phyloP scores from a whole-genome alignment of 2,797 vertebrate genomes.

The Numenius phaeopus region DNA sequence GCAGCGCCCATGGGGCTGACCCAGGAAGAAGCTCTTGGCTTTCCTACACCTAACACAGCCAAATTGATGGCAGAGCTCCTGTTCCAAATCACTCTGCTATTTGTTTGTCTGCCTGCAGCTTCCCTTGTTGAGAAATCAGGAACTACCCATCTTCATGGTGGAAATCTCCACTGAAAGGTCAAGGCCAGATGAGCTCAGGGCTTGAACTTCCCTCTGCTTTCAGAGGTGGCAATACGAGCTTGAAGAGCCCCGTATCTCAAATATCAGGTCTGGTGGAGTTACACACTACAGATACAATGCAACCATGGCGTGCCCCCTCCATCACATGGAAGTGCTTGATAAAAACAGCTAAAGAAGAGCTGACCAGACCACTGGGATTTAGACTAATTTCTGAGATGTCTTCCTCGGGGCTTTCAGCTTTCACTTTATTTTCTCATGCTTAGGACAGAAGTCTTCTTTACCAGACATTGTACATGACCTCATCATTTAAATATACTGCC shows the following conservation, averaged over 20 bases:
- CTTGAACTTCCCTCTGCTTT: background rate
- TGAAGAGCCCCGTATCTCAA: background rate
- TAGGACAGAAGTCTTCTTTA: background rate
- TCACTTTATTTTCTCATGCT: background rate
- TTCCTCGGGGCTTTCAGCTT: background rate
- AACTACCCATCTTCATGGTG: background rate
- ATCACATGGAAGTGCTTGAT: background rate
- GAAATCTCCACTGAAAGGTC: background rate
- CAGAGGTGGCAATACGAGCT: background rate
- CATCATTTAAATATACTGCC: background rate
- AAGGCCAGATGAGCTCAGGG: rapidly evolving
- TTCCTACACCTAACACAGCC: background rate
- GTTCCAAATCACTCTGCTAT: background rate
- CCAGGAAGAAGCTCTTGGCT: background rate
- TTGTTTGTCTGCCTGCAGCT: background rate
- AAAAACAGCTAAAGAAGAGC: background rate
- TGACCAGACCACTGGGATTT: background rate
- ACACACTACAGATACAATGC: background rate
- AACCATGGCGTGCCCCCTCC: rapidly evolving
- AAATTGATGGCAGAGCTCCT: background rate
- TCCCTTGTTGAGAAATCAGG: background rate
- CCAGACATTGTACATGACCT: background rate
- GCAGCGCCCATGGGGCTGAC: background rate
- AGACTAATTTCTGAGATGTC: background rate
- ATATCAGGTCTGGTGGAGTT: background rate